Conservation (phyloP, 2,797 vertebrate species). For the Manis pentadactyla region DNA sequence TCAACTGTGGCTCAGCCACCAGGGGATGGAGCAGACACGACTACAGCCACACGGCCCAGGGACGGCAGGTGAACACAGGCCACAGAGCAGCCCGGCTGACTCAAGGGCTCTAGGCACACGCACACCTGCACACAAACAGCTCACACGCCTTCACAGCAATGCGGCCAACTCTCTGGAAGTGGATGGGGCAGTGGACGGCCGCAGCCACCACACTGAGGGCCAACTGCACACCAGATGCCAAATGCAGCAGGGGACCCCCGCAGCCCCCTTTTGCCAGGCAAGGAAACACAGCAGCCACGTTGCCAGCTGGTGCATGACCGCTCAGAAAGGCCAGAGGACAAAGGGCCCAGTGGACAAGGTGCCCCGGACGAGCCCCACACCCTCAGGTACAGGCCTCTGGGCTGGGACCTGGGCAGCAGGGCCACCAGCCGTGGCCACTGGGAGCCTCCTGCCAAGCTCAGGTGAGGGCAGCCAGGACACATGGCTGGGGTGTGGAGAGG, state of each 20-base stretch:
- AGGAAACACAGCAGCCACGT: rapidly evolving
- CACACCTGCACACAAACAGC: rapidly evolving
- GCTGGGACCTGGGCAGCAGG: too few species aligned
- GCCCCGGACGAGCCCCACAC: rapidly evolving
- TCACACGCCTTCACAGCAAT: rapidly evolving
- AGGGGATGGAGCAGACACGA: not conserved
- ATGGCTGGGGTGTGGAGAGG: not conserved
- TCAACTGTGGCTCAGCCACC: not conserved
- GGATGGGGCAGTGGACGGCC: too few species aligned
- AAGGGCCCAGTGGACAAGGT: rapidly evolving
- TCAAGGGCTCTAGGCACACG: too few species aligned
- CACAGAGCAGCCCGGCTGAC: too few species aligned
- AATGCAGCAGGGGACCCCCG: rapidly evolving
- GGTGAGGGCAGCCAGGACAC: not conserved
- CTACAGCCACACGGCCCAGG: too few species aligned
- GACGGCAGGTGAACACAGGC: too few species aligned
- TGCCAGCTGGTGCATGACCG: rapidly evolving
- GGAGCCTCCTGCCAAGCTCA: not conserved
- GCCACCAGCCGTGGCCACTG: not conserved
- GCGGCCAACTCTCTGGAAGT: rapidly evolving
- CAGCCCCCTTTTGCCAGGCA: rapidly evolving
- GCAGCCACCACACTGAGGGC: too few species aligned
- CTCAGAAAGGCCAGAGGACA: not conserved
- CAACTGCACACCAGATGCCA: rapidly evolving
- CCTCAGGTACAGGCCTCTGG: too few species aligned